A percentile compares a stretch with the other conserved stretches of the same genome.
Evolutionary conservation across 1,140 invertebrate genomes (phyloP).

Genomic region (Diploscapter pachys): DNA sequence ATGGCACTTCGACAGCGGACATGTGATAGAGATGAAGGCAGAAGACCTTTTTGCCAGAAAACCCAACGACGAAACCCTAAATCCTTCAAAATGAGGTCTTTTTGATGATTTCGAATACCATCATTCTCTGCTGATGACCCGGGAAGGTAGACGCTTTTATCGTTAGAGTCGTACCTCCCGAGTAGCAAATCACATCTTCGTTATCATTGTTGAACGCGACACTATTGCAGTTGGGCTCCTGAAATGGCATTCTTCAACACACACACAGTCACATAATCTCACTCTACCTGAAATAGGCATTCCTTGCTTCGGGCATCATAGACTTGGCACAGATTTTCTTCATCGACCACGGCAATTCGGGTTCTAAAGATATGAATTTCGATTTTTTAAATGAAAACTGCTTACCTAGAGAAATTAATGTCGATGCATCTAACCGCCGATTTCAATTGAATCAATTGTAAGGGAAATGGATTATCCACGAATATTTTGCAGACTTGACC

Average conservation of each 20-base stretch:
- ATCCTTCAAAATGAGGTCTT: conserved; percentile 2
- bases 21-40: conserved; percentile 85
- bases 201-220: conserved; percentile 90
- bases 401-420: conserved; percentile 39
- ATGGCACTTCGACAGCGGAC: conserved; percentile 81
- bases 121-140: conserved; percentile 79
- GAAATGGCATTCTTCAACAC: conserved; percentile 46
- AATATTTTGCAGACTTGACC: conserved; percentile 84
- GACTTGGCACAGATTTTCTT: conserved; percentile 73
- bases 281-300: conserved; percentile 69
- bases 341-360: not conserved
- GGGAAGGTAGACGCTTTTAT: conserved; percentile 83
- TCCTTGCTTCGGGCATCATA: conserved; percentile 75
- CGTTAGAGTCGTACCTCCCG: conserved; percentile 75
- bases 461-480: conserved; percentile 82
- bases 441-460: conserved; percentile 75
- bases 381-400: not conserved
- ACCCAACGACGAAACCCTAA: conserved; percentile 85
- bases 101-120: conserved; percentile 59
- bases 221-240: conserved; percentile 86
- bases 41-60: conserved; percentile 87
- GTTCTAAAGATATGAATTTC: not conserved
- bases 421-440: conserved; percentile 79
- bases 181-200: conserved; percentile 90
- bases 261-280: not conserved